A percentile compares a stretch with the other conserved stretches of the same genome.
phyloP scores from a whole-genome alignment of 2,113 vertebrate genomes.

The Scolopax mira region DNA sequence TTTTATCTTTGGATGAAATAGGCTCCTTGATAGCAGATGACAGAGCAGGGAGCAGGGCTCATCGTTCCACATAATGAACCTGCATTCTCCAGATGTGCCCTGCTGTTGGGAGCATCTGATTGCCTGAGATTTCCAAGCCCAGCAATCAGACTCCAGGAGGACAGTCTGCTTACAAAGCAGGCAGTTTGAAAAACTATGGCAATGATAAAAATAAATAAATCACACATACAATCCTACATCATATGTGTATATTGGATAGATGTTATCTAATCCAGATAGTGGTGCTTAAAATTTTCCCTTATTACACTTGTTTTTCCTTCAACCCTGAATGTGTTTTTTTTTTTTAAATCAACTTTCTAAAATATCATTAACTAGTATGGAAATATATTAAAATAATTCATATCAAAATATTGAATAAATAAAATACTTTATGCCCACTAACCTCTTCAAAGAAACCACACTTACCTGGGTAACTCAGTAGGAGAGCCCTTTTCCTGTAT shows the following conservation, averaged over 20 bases:
- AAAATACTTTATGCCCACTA: background rate
- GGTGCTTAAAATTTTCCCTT: background rate
- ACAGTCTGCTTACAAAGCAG: background rate
- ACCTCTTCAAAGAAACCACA: background rate
- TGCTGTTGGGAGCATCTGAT: background rate
- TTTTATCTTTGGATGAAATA: conserved; percentile 64
- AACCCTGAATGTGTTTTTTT: background rate
- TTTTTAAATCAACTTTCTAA: background rate
- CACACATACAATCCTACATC: background rate
- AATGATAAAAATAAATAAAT: background rate
- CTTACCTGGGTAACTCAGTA: background rate
- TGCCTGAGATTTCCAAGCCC: background rate
- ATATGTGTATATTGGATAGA: background rate
- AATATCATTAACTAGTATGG: background rate
- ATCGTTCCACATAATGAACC: background rate
- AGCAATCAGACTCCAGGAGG: background rate
- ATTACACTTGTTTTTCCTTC: background rate
- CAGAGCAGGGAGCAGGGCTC: conserved; percentile 9
- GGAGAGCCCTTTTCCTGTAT: background rate
- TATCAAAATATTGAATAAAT: background rate
- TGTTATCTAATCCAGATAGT: background rate
- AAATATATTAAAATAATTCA: background rate
- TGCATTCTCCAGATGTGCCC: conserved; percentile 38
- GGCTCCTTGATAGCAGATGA: conserved; percentile 34
- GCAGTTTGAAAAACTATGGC: background rate